Base-by-base conservation (phyloP, 2,113 vertebrate genomes). In the Passerina amoena region DNA sequence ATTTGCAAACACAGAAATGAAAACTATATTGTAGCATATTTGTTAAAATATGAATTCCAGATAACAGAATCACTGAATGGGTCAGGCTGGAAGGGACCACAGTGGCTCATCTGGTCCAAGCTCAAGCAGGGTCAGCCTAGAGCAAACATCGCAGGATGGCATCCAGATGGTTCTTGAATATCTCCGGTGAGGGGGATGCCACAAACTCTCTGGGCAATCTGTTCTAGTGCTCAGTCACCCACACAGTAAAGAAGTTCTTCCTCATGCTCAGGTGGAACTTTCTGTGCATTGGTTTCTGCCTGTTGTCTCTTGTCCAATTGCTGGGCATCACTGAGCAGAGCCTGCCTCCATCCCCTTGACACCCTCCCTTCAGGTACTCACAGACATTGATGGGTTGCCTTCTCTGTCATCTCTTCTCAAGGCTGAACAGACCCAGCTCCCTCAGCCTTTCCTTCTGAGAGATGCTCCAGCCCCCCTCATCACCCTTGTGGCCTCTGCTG, bases 241-340 rank as follows among this genome's bases (percentile, higher is more conserved):
- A 4, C 35, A n/a, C 30, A 57, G 42, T 24, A 15, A 48, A 57
- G 1, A 12, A 56, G 20, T 40, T 56, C 24, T 12, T 48, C n/a
- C 24, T 75, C 15, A 4, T 40, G 20, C 24, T 40, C 42, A 25
- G 35, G 30, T 48, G 35, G 20, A 40, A 40, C 19, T 20, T 65
- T 0, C 24, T 40, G 24, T 57, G 30, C 10, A 24, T 56, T 2
- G 1, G 23, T 56, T 64, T 47, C 28, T 84, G 40, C 23, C 40
- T 0, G 0, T 8, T 73, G 7, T 7, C n/a, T 54, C 6, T 0
- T 38, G 40, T 54, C 7, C 40, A 15, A 3, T 3, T 73, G 48
- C 14, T 33, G 14, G 40, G 40, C 23, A 56, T 5, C 48, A 56
- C 69, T 47, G 59, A 56, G n/a, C 18, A 84, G 18, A 28, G 28